Evolutionary conservation across 1,140 invertebrate species (phyloP).

Genomic region (Protaetia brevitarsis): DNA sequence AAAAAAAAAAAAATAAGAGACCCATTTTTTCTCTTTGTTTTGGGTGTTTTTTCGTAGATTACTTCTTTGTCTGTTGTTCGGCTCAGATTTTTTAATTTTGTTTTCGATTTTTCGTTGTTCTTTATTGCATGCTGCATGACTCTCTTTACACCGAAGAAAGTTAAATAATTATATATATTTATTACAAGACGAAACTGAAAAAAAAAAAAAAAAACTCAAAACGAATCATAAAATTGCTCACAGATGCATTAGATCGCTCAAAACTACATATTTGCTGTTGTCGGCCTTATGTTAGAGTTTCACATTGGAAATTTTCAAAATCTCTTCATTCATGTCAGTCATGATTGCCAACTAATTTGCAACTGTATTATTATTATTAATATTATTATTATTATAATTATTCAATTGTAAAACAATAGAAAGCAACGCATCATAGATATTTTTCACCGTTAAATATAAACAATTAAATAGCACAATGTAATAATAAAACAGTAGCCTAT

Average conservation of each 20-base stretch:
- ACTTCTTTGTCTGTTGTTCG: constrained; percentile 35
- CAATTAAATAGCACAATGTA: too few relatives aligned
- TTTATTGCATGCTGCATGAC: constrained; percentile 43
- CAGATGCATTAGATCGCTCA: constrained; percentile 50
- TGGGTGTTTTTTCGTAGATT: constrained; percentile 34
- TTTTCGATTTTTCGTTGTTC: too few relatives aligned
- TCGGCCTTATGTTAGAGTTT: constrained; percentile 35
- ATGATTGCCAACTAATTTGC: too few relatives aligned
- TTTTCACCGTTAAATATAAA: too few relatives aligned
- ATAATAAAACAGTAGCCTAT: too few relatives aligned
- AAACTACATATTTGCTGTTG: constrained; percentile 33
- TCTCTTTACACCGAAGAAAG: constrained; percentile 22
- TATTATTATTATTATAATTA: neutral
- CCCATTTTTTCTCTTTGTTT: constrained; percentile 13
- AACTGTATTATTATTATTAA: neutral
- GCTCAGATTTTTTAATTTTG: too few relatives aligned
- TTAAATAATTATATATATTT: neutral
- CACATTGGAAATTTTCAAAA: too few relatives aligned
- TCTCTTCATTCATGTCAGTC: too few relatives aligned
- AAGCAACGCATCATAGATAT: constrained; percentile 2
- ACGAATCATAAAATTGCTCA: too few relatives aligned
- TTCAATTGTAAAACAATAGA: too few relatives aligned
- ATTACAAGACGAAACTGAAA: constrained; percentile 34
- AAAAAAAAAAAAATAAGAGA: neutral
- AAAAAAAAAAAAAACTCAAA: too few relatives aligned